Percentiles rank a stretch among this genome's conserved stretches.
phyloP scores from a whole-genome alignment of 2,113 vertebrate genomes.

The Rafetus swinhoei region DNA sequence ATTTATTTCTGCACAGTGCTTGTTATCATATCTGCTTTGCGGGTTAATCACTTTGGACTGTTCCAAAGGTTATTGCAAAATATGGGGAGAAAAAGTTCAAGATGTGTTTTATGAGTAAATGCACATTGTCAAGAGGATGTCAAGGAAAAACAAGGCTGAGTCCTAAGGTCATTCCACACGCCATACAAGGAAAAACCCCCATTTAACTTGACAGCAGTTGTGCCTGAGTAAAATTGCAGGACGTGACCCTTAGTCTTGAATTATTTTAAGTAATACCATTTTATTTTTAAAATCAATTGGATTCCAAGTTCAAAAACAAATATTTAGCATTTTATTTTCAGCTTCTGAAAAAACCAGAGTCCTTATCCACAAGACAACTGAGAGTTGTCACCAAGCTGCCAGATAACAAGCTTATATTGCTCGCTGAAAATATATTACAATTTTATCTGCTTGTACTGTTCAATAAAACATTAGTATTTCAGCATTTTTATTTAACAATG shows the following conservation, averaged over 20 bases:
- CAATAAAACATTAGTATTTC: slow-evolving; percentile 80
- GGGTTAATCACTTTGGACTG: neutral
- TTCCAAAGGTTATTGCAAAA: neutral
- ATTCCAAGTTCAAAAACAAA: neutral
- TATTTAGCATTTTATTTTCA: slow-evolving; percentile 47
- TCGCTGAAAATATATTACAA: slow-evolving; percentile 72
- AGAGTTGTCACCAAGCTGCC: slow-evolving; percentile 71
- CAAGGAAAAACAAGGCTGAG: neutral
- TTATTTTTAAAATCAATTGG: neutral
- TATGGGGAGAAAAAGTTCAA: neutral
- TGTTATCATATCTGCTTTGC: neutral
- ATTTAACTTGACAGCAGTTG: neutral
- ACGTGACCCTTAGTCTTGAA: neutral
- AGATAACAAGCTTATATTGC: slow-evolving; percentile 76
- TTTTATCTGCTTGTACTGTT: slow-evolving; percentile 75
- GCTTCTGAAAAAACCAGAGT: slow-evolving; percentile 13
- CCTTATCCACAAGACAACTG: slow-evolving; percentile 51
- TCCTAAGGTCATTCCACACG: neutral
- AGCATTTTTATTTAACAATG: slow-evolving; percentile 87
- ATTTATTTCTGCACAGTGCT: neutral
- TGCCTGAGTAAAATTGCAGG: neutral
- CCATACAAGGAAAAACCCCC: neutral
- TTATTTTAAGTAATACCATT: neutral
- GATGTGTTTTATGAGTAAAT: neutral
- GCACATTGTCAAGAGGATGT: neutral